Base-by-base conservation (phyloP, 2,888 invertebrate species). In the Amorpha juglandis region DNA sequence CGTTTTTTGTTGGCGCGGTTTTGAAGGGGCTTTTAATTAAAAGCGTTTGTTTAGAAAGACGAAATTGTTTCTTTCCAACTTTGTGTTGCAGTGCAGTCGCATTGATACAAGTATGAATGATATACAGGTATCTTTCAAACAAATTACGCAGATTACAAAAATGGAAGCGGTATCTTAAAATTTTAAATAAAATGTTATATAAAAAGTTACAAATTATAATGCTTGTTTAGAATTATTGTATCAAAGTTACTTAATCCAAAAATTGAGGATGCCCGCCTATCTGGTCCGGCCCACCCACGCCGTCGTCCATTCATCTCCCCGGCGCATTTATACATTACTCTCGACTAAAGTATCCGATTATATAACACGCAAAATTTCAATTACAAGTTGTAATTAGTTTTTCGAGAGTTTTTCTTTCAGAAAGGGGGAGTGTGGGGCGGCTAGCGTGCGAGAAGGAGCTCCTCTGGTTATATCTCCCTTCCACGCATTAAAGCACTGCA, bases 361-460 rank as follows among this genome's bases (percentile, higher is more conserved):
- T 94, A 91, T 94, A 94, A 93, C 93, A 94, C 93, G 94, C 93
- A 93, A 94, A 94, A 94, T 94, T 94, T 94, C 94, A 94, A 94
- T 94, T 94, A 94, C 93, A 94, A 94, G 88, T 94, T 94, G 93
- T 94, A 94, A 94, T 94, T 94, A 94, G 94, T 94, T 94, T 94
- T 94, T 93, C 89, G 93, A 92, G 94, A 93, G 93, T 94, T 94
- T 94, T 93, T 93, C 93, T 94, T 93, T 92, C 91, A 88, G 88
- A 87, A 86, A 87, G 88, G 88, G 89, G 89, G 91, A 82, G 83
- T 78, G 87, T 84, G 88, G 88, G 80, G 88, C 85, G 78, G 78
- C 75, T 68, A 72, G 78, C 69, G 90, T 74, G 82, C 62, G 85
- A 90, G 80, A 64, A 82, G 77, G 87, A 87, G 66, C 71, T 48